A percentile compares a stretch with the other conserved stretches of the same genome.
These are phyloP conservation scores for Conops quadrifasciatus DNA, from an alignment of 2,888 invertebrate genomes.

Conservation along the genomic window DNA sequence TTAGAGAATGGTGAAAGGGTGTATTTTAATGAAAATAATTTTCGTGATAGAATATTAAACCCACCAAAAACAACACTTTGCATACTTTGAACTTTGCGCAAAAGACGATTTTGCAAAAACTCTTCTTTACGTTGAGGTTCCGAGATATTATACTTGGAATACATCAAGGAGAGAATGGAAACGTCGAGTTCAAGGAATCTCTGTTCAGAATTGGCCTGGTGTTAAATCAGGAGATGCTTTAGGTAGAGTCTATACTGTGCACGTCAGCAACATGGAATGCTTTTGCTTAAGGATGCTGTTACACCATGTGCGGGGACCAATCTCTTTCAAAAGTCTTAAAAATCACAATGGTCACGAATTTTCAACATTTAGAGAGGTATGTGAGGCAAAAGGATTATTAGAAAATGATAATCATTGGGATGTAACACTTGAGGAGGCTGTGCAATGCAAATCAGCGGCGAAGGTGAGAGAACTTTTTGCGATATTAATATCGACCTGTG, in stretches of 20 bases:
- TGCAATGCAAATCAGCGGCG: neutral
- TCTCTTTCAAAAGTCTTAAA: neutral
- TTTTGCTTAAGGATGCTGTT: conserved; percentile 32
- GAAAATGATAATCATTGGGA: neutral
- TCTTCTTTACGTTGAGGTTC: conserved; percentile 27
- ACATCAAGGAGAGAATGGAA: conserved; percentile 18
- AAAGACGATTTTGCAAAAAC: conserved; percentile 8
- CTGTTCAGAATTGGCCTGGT: neutral
- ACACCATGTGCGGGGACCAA: conserved; percentile 27
- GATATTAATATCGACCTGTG: neutral
- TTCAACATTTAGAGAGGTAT: neutral
- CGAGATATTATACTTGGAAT: conserved; percentile 24
- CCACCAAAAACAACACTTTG: neutral
- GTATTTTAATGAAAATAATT: conserved; percentile 27
- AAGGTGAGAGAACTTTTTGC: neutral
- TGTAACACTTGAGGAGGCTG: neutral
- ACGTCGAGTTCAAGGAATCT: neutral
- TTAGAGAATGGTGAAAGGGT: conserved; percentile 14
- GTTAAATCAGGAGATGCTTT: conserved; percentile 22
- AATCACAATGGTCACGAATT: neutral
- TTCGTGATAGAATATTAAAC: conserved; percentile 2
- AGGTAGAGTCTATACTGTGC: conserved; percentile 36
- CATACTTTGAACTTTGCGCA: conserved; percentile 14
- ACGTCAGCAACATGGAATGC: conserved; percentile 31
- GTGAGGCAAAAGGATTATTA: neutral